A percentile compares a stretch with the other conserved stretches of the same genome.
Evolutionary conservation across 2,888 invertebrate genomes (phyloP).

Genomic region (Tenthredo distinguenda): DNA sequence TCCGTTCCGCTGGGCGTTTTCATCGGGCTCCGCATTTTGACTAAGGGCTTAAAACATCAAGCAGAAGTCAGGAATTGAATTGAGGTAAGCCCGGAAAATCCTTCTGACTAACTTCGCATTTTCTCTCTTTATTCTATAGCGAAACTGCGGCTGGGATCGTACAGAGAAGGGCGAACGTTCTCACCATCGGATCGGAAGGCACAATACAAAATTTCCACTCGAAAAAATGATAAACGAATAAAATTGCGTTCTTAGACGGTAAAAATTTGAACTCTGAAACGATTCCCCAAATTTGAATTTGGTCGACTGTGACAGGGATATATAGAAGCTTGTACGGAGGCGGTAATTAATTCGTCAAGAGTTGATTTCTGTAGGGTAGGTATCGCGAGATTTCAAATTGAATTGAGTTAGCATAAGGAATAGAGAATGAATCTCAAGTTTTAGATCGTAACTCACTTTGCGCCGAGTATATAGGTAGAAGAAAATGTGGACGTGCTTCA

Average conservation of each 20-base stretch:
- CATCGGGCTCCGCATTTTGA: conserved; percentile 66
- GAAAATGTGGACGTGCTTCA: conserved; percentile 9
- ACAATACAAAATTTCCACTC: neutral
- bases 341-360: conserved; percentile 8
- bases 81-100: neutral
- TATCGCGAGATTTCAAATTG: neutral
- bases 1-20: conserved; percentile 55
- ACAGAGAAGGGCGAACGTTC: neutral
- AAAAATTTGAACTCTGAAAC: neutral
- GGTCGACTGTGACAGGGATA: neutral
- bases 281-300: neutral
- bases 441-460: conserved; percentile 27
- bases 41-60: conserved; percentile 64
- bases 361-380: neutral
- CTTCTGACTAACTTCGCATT: neutral
- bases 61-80: conserved; percentile 7
- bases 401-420: neutral
- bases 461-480: neutral
- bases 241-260: neutral
- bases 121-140: neutral
- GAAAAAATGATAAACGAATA: neutral
- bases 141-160: neutral
- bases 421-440: conserved; percentile 18
- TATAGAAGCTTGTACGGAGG: neutral
- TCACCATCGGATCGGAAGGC: neutral